Evolutionary conservation across 2,797 vertebrate species (phyloP).

Genomic region (Clarias platycephalus): DNA sequence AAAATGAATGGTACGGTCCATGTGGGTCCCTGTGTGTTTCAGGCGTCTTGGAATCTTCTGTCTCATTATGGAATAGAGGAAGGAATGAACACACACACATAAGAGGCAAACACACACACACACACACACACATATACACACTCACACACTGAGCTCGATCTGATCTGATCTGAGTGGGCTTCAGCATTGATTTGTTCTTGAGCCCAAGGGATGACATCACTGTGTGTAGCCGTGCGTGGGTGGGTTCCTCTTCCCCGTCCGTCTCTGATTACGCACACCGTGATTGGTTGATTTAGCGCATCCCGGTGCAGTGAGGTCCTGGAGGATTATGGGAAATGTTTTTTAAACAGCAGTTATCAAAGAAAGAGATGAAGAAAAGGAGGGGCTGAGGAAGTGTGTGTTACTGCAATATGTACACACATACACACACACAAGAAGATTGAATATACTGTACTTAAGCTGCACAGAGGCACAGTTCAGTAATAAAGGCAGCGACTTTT

Average conservation of each 20-base stretch:
- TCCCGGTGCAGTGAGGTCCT: constrained; percentile 13
- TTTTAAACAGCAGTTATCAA: constrained; percentile 23
- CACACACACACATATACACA: constrained; percentile 40
- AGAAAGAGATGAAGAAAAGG: constrained; percentile 4
- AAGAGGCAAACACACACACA: constrained; percentile 25
- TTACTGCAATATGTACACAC: constrained; percentile 34
- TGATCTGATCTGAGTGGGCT: constrained; percentile 54
- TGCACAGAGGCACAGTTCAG: neutral
- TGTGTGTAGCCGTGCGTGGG: constrained; percentile 49
- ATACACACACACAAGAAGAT: constrained; percentile 7
- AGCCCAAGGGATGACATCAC: constrained; percentile 57
- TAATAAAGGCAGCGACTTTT: constrained; percentile 18
- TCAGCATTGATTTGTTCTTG: constrained; percentile 53
- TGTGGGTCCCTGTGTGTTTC: neutral
- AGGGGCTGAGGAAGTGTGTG: neutral
- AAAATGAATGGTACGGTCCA: neutral
- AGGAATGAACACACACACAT: neutral
- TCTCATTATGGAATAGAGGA: constrained; percentile 26
- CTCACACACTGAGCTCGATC: constrained; percentile 43
- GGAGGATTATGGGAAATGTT: constrained; percentile 25
- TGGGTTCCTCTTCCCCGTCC: constrained; percentile 42
- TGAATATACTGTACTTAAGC: constrained; percentile 24
- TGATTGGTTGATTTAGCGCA: constrained; percentile 35
- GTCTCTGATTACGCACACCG: constrained; percentile 19
- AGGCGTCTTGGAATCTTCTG: constrained; percentile 9